Conservation (phyloP, 2,113 vertebrate genomes). For the Odontesthes bonariensis region DNA sequence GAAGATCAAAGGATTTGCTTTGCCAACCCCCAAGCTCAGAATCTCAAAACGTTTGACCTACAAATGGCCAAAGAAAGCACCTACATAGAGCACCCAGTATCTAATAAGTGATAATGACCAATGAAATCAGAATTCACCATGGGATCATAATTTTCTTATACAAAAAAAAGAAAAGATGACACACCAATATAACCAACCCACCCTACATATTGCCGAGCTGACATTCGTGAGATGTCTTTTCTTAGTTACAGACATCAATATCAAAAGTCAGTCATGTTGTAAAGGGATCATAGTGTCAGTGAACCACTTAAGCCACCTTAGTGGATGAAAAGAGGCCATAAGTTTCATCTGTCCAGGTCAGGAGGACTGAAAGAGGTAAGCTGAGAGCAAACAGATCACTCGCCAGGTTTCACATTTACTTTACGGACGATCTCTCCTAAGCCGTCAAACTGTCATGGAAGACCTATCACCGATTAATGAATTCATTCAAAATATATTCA, state of each 20-base stretch:
- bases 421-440: slow-evolving; percentile 13
- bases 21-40: background rate
- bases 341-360: slow-evolving; percentile 57
- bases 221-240: background rate
- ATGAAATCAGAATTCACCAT: background rate
- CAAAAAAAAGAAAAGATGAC: background rate
- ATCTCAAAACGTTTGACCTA: slow-evolving; percentile 13
- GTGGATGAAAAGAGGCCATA: slow-evolving; percentile 46
- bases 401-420: slow-evolving; percentile 17
- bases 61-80: background rate
- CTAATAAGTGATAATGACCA: too few relatives aligned
- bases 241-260: background rate
- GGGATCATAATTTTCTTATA: background rate
- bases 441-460: background rate
- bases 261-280: slow-evolving; percentile 36
- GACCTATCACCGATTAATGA: background rate
- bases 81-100: background rate
- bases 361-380: slow-evolving; percentile 21
- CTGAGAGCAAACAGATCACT: slow-evolving; percentile 23
- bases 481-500: background rate
- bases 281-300: slow-evolving; percentile 62
- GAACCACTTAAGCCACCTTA: slow-evolving; percentile 65
- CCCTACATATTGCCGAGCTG: too few relatives aligned
- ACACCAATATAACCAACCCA: background rate
- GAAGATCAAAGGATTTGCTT: slow-evolving; percentile 57